Evolutionary conservation across 2,113 vertebrate genomes (phyloP), one percentile per base, ranked within the genome.

Genomic region (Muntiacus muntjak): DNA sequence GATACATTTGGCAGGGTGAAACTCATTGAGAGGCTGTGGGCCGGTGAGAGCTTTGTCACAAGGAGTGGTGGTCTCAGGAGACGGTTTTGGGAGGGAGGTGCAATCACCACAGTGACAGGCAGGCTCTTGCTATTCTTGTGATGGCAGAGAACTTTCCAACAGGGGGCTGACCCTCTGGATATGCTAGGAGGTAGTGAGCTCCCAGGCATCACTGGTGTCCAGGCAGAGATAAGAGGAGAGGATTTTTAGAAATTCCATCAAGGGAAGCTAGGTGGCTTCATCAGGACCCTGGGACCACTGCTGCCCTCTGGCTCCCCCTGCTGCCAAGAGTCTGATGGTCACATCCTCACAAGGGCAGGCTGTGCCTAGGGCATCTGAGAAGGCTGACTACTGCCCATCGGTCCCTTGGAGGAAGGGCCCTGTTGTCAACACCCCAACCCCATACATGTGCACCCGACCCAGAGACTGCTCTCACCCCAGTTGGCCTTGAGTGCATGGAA

Each of bases 401-500:
- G 55, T 7, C 19, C 23, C 14, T 60, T 5, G 76, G 82, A 71
- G 82, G 67, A 85, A 86, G 30, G 55, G 50, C 7, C 11, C 2
- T 2, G 19, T 28, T 40, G 60, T 58, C 25, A 43, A 21, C 19
- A 36, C 47, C n/a, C 15, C 3, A 21, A 12, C 54, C n/a, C 30
- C 45, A 5, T 3, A 3, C 71, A 2, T 13, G 94, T 33, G 67
- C 76, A 50, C 0, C 19, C 43, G 16, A 60, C 16, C 6, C n/a
- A 67, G 86, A 60, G 43, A 60, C 33, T 33, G 43, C 45, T 91
- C 83, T 89, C 23, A 52, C 45, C 97, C 45, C 45, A n/a, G 67
- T 16, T 15, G 82, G 97, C 83, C 55, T 94, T 52, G 87, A 33
- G 50, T 6, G 2, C 40, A 54, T 87, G 92, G 95, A 97, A 95